Evolutionary conservation across 2,888 invertebrate species (phyloP).

Genomic region (Strigamia crassipes): DNA sequence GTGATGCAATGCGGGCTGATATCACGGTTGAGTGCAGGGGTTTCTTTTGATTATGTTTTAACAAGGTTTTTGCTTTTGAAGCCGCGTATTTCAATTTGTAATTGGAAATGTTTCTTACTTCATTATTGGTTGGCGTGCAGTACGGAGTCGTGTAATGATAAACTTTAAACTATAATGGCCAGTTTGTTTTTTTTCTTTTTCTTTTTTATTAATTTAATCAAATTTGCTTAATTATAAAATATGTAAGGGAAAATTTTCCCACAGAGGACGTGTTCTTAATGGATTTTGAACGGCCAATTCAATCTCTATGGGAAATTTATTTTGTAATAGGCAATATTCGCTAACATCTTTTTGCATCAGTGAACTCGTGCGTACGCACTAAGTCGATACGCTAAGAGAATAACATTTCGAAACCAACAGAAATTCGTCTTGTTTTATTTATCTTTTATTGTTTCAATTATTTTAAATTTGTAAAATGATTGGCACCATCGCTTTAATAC

Average conservation of each 20-base stretch:
- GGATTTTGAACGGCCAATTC: constrained; percentile 27
- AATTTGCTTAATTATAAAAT: constrained; percentile 29
- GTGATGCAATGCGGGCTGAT: background rate
- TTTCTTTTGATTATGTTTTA: background rate
- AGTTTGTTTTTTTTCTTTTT: background rate
- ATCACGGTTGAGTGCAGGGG: background rate
- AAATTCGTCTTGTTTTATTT: background rate
- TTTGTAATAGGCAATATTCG: constrained; percentile 25
- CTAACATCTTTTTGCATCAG: constrained; percentile 28
- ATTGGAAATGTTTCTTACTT: background rate
- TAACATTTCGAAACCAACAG: no score
- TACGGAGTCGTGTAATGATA: no score
- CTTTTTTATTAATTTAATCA: constrained; percentile 8
- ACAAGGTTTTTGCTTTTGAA: background rate
- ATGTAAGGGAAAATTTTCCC: constrained; percentile 4
- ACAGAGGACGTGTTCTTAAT: background rate
- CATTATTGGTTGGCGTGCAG: background rate
- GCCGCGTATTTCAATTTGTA: background rate
- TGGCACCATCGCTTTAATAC: background rate
- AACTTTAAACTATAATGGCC: background rate
- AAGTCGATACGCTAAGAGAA: background rate
- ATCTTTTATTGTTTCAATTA: background rate
- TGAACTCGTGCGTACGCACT: background rate
- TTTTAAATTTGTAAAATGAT: background rate
- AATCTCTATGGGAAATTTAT: constrained; percentile 33